Evolutionary conservation across 2,888 invertebrate genomes (phyloP), one percentile per base, ranked within the genome.

Genomic region (Orthosia incerta): DNA sequence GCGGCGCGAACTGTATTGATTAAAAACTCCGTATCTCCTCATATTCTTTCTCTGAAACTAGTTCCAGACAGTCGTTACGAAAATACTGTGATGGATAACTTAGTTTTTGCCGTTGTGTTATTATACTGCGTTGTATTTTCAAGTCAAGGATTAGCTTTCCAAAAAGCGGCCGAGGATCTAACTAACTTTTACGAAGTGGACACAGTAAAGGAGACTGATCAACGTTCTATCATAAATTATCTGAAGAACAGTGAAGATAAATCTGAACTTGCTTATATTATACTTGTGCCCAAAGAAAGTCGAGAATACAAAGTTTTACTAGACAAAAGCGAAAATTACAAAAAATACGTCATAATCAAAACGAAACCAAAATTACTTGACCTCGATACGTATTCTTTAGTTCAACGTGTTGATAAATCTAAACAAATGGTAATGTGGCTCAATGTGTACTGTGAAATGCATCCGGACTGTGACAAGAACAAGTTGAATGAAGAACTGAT

Each of bases 341-440:
- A 87, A 20, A 84, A 90, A 68, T 88, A 89, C 48, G 85, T 89
- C 26, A 79, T 90, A n/a, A 84, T 90, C 53, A 90, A 88, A 71
- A 84, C 89, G 0, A 89, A 88, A 67, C 82, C 79, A 31, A 87
- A 86, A 81, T 56, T 82, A 16, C 72, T 90, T 50, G 87, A 90
- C 48, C 74, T 88, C 3, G 84, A 89, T 46, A 80, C 89, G 0
- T 83, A 86, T 59, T 76, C 78, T 20, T 69, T 90, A 23, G 84
- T 89, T 23, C 75, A 85, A 63, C 82, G 85, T 60, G 66, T 88
- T 48, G 89, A 90, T 73, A 86, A 89, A 80, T 87, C 87, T 20
- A 89, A 89, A 72, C 88, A 89, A 61, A 91, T 91, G 89, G 83
- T 91, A 16, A 60, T 88, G 65, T 92, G 92, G 92, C 85, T 91